phyloP scores from a whole-genome alignment of 1,140 invertebrate species.

The Drosophila saltans region DNA sequence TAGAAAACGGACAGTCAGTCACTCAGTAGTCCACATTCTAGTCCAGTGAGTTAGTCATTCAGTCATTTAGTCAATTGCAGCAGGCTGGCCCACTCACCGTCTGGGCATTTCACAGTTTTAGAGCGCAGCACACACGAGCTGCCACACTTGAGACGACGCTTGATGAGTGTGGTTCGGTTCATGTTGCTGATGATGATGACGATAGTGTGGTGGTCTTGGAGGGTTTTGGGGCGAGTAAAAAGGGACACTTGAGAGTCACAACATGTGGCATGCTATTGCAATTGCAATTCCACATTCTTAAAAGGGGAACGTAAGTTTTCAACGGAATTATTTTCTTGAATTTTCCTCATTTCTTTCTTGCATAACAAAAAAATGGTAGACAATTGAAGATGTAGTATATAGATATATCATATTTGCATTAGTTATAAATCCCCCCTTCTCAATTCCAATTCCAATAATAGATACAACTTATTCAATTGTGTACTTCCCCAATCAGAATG shows the following conservation, averaged over 20 bases:
- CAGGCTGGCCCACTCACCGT: conserved; percentile 57
- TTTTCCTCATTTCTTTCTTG: background rate
- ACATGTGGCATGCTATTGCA: conserved; percentile 62
- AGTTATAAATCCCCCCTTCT: background rate
- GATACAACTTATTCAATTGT: background rate
- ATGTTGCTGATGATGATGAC: background rate
- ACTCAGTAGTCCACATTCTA: conserved; percentile 17
- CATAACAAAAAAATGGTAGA: too few species aligned
- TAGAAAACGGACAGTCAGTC: conserved; percentile 3
- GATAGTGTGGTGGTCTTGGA: background rate
- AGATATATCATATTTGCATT: background rate
- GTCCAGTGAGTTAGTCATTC: conserved; percentile 26
- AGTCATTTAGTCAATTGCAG: conserved; percentile 68
- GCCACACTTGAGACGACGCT: conserved; percentile 67
- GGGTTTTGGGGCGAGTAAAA: background rate
- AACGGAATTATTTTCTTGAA: conserved; percentile 5
- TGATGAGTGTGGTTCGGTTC: conserved; percentile 37
- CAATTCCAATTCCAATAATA: background rate
- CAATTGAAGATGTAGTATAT: background rate
- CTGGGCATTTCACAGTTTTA: conserved; percentile 67
- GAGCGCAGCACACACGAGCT: conserved; percentile 35
- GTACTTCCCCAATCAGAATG: background rate
- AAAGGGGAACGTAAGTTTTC: background rate
- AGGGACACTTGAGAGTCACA: conserved; percentile 27
- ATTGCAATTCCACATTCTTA: conserved; percentile 41